Percentiles rank a stretch among this genome's conserved stretches.
phyloP scores from a whole-genome alignment of 2,888 invertebrate genomes.

The Prenolepis imparis region DNA sequence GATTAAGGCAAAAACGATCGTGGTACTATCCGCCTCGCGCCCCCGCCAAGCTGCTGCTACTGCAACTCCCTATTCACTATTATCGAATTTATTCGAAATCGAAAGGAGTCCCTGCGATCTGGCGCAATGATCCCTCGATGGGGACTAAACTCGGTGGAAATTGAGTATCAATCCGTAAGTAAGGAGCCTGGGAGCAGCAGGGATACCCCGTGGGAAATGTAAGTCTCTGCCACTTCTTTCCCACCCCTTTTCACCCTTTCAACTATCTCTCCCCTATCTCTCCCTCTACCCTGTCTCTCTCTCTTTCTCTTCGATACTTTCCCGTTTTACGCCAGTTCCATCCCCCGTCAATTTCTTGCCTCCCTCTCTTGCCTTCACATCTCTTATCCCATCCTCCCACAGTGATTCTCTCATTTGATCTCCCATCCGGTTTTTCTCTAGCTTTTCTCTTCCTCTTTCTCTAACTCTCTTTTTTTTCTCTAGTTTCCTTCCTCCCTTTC shows the following conservation, averaged over 20 bases:
- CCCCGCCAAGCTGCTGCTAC: conserved; percentile 23
- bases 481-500: conserved; percentile 45
- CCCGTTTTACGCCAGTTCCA: conserved; percentile 34
- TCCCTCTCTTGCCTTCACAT: conserved; percentile 51
- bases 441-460: conserved; percentile 34
- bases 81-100: conserved; percentile 79
- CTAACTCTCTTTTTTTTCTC: conserved; percentile 40
- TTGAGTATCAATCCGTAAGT: conserved; percentile 86
- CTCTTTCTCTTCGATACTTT: conserved; percentile 30
- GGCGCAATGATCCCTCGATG: conserved; percentile 82
- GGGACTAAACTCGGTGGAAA: conserved; percentile 84
- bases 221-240: conserved; percentile 63
- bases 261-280: neutral
- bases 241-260: conserved; percentile 21
- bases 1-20: conserved; percentile 73
- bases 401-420: conserved; percentile 58
- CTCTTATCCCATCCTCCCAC: conserved; percentile 53
- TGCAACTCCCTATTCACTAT: conserved; percentile 70
- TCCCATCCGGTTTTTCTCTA: conserved; percentile 41
- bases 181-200: conserved; percentile 78
- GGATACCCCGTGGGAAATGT: conserved; percentile 77
- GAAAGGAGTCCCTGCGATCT: conserved; percentile 78
- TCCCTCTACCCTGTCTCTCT: neutral
- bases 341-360: conserved; percentile 53
- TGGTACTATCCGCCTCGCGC: conserved; percentile 64